A percentile compares a stretch with the other conserved stretches of the same genome.
Evolutionary conservation across 2,113 vertebrate genomes (phyloP).

Genomic region (Myrmophylax atrothorax): DNA sequence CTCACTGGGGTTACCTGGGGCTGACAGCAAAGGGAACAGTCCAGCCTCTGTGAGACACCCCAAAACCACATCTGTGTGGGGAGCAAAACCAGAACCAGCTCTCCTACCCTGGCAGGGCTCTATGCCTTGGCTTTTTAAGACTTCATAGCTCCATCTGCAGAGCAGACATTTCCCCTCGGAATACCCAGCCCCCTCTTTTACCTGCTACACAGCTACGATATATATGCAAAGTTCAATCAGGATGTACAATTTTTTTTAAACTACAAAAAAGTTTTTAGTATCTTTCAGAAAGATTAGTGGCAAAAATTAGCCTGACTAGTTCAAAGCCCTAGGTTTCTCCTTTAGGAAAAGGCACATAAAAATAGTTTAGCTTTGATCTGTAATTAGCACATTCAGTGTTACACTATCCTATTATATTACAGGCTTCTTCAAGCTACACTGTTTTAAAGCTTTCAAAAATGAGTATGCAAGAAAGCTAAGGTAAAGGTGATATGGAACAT

Average conservation of each 20-base stretch:
- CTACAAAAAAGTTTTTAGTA: not conserved
- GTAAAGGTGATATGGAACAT: not conserved
- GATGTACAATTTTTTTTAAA: not conserved
- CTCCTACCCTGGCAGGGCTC: not conserved
- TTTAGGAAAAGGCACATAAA: slow-evolving; percentile 2
- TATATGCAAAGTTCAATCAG: not conserved
- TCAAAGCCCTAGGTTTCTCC: slow-evolving; percentile 13
- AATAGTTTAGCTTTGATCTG: slow-evolving; percentile 33
- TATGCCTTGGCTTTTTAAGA: not conserved
- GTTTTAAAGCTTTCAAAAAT: not conserved
- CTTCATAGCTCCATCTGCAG: not conserved
- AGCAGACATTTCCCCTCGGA: fast-evolving
- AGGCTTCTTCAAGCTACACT: not conserved
- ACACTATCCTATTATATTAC: not conserved
- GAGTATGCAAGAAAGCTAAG: not conserved
- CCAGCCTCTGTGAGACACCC: not conserved
- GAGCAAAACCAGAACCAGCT: not conserved
- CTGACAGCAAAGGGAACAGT: not conserved
- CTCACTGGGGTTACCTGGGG: not conserved
- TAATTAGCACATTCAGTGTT: slow-evolving; percentile 6
- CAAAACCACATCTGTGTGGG: fast-evolving
- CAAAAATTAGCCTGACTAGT: not conserved
- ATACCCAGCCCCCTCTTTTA: not conserved
- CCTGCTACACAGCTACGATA: not conserved
- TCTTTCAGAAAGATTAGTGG: not conserved